These are phyloP conservation scores for Callyntrura sp. DNA, from an alignment of 2,888 invertebrate species.

Conservation along the genomic window DNA sequence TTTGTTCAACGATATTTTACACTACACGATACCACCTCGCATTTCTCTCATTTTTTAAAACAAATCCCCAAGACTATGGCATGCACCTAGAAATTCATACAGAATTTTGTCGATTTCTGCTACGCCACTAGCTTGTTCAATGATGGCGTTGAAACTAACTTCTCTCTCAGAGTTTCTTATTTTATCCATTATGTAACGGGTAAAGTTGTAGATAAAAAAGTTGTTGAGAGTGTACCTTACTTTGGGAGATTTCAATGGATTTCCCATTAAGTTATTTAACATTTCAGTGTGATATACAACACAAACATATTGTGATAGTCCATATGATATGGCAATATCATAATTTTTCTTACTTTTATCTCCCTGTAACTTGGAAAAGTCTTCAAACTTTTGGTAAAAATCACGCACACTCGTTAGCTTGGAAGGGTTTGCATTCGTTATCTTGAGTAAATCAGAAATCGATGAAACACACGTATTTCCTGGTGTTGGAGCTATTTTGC, in stretches of 20 bases:
- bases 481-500: neutral
- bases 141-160: neutral
- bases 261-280: slow-evolving; percentile 79
- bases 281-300: slow-evolving; percentile 76
- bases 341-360: slow-evolving; percentile 74
- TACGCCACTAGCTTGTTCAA: neutral
- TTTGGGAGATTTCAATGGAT: slow-evolving; percentile 78
- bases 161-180: neutral
- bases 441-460: neutral
- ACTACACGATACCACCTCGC: neutral
- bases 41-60: neutral
- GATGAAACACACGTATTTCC: neutral
- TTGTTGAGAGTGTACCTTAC: slow-evolving; percentile 69
- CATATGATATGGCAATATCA: slow-evolving; percentile 71
- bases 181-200: neutral
- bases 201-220: slow-evolving; percentile 69
- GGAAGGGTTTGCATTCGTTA: neutral
- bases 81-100: neutral
- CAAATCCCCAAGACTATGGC: neutral
- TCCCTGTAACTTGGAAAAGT: slow-evolving; percentile 26
- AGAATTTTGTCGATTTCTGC: neutral
- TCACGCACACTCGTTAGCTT: slow-evolving; percentile 34
- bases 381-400: slow-evolving; percentile 70
- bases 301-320: slow-evolving; percentile 76
- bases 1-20: neutral